Evolutionary conservation across 2,797 vertebrate genomes (phyloP), one percentile per base, ranked within the genome.

Genomic region (Enteromius treurensis): DNA sequence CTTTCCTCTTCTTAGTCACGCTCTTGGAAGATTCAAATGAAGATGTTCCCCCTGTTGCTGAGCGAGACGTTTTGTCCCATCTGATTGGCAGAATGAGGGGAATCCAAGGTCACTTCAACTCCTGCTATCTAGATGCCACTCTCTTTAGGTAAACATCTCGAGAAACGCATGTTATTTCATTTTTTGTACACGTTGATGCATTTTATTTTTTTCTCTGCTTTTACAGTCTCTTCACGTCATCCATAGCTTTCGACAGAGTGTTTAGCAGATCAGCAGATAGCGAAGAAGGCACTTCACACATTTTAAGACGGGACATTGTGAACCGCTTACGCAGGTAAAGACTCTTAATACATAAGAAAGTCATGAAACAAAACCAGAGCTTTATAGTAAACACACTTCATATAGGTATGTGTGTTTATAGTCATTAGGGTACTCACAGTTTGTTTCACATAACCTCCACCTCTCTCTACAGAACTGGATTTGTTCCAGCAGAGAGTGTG

Each of bases 91-190:
- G 71, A 87, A 96, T 95, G 94, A 96, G 93, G 83, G 96, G 95
- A 55, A 96, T 96, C 85, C 95, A 96, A 83, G 96, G 96, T 45
- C 94, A 96, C 81, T 91, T 93, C 85, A 96, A 96, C 88, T 96
- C 95, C 71, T 96, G 96, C 86, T 96, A 96, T 87, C 92, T 96
- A 11, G 96, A 96, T 77, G 92, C 95, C 32, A 94, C 96, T 1
- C 94, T 96, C 47, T 96, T 96, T 92, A 95, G 95, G 95, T 96
- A 90, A 85, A 90, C 84, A 32, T 11, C 11, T 76, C 4, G 37
- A 70, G 23, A 81, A 45, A 75, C 0, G 7, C 3, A 26, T 17
- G 19, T 64, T 9, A 5, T 14, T 64, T 49, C 7, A 74, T 8
- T 3, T 60, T 65, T 14, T 3, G 0, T 1, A 10, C 21, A 29